Evolutionary conservation across 2,888 invertebrate species (phyloP).

Genomic region (Agelastica alni): DNA sequence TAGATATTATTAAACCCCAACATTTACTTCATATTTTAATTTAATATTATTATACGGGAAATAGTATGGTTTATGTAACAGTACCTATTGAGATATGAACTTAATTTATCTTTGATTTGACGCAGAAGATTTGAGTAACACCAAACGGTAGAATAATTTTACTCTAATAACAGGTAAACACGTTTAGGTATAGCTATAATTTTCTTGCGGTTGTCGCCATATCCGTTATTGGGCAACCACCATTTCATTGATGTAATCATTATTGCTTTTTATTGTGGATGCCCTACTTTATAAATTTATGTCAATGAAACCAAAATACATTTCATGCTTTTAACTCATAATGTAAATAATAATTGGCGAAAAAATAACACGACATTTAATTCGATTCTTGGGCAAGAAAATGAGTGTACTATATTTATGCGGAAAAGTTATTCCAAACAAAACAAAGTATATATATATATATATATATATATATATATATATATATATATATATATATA

Average conservation of each 20-base stretch:
- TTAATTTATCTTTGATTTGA: too few species aligned
- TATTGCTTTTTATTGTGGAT: conserved; percentile 2
- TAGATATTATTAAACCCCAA: too few species aligned
- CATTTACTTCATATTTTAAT: too few species aligned
- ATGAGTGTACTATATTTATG: too few species aligned
- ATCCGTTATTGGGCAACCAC: conserved; percentile 8
- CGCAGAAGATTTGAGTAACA: too few species aligned
- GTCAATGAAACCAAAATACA: conserved; percentile 18
- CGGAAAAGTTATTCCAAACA: too few species aligned
- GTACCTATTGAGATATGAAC: too few species aligned
- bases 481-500: too few species aligned
- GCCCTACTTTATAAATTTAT: conserved; percentile 19
- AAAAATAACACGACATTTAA: conserved; percentile 1
- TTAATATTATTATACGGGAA: too few species aligned
- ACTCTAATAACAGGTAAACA: not conserved
- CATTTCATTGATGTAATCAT: conserved; percentile 11
- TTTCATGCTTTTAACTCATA: conserved; percentile 4
- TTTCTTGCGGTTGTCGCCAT: conserved; percentile 10
- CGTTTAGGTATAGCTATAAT: not conserved
- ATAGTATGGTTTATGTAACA: too few species aligned
- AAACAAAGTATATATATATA: too few species aligned
- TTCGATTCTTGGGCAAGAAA: not conserved
- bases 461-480: too few species aligned
- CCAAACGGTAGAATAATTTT: not conserved
- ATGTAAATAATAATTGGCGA: not conserved